Base-by-base conservation (phyloP, 2,797 vertebrate species). In the Botia almorhae region DNA sequence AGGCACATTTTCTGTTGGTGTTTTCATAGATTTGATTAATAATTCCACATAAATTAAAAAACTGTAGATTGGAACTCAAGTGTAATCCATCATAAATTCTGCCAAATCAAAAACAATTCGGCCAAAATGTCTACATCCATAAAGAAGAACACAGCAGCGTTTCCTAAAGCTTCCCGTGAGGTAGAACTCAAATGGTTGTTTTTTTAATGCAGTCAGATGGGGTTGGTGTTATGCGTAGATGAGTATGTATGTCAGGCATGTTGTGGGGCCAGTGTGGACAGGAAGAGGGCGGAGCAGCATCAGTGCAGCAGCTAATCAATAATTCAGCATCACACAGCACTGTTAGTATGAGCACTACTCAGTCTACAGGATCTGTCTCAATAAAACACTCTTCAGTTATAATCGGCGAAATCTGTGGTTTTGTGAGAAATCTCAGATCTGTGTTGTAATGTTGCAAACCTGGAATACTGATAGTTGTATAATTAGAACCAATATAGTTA, bases 271-370 rank as follows among this genome's bases (percentile, higher is more conserved):
- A 60, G 71, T 55, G 39, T 7, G 48, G 89, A 89, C 87, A 87
- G 86, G 85, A 87, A 86, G 87, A 82, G 86, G 87, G 84, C 91
- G 87, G 87, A 91, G 92, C 91, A 89, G 91, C 91, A 91, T 91
- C 90, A 84, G 88, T 90, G 91, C 89, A 88, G 91, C 93, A 91
- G 89, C 88, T 88, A 87, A 94, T 95, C 89, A 94, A 95, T 93
- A 93, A 95, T 95, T 95, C 93, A 94, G 91, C 93, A 94, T 91
- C 88, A 87, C 85, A 89, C 71, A 81, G 89, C 89, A 88, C 90
- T 90, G 90, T 87, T 86, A 90, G 88, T 89, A 89, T 91, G 84
- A 86, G 89, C 87, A 76, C 90, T 88, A 92, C 91, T 92, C 91
- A 89, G 86, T 87, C 89, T 91, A 89, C 70, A 77, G 26, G 51